phyloP scores from a whole-genome alignment of 2,888 invertebrate species.

The Halictus quadricinctus region DNA sequence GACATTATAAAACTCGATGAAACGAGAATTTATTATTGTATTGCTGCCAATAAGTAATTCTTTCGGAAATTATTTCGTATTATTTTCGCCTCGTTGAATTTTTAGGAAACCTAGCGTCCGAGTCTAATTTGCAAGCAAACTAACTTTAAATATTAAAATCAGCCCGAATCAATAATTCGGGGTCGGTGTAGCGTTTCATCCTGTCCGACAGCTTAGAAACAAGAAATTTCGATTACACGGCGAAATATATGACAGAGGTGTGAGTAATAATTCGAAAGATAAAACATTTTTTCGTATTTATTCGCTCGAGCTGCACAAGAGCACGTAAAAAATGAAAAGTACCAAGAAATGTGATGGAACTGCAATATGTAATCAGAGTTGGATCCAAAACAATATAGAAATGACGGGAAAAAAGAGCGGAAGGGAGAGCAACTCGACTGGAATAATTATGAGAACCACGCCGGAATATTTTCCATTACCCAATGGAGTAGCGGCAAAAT shows the following conservation, averaged over 20 bases:
- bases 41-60: not conserved
- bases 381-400: constrained; percentile 48
- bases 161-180: not conserved
- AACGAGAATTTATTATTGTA: not conserved
- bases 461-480: constrained; percentile 42
- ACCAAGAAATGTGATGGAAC: constrained; percentile 32
- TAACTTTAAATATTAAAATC: not conserved
- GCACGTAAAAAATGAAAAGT: constrained; percentile 18
- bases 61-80: not conserved
- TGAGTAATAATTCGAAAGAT: not conserved
- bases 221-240: not conserved
- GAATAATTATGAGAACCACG: constrained; percentile 50
- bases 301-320: not conserved
- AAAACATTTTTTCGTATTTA: not conserved
- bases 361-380: constrained; percentile 49
- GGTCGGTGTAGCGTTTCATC: not conserved
- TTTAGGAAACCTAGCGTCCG: not conserved
- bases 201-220: not conserved
- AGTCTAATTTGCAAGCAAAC: not conserved
- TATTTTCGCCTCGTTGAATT: not conserved
- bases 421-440: constrained; percentile 31
- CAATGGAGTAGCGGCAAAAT: constrained; percentile 43
- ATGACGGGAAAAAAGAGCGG: constrained; percentile 30
- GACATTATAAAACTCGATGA: not conserved
- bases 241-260: not conserved